Conservation (phyloP, 2,888 invertebrate genomes). For the Barypeithes pellucidus region DNA sequence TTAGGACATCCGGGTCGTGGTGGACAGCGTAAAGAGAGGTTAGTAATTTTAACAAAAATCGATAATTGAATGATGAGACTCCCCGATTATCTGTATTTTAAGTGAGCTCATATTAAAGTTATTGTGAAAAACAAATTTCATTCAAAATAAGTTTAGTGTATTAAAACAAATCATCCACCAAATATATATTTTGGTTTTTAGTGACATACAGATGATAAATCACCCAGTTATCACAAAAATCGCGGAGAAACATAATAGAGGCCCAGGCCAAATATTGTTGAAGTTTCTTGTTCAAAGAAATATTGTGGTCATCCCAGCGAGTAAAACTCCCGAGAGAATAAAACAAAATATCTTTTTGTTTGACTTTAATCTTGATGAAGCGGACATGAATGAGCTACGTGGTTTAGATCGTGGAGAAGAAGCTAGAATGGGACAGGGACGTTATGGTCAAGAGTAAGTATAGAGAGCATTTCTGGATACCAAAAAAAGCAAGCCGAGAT, state of each 20-base stretch:
- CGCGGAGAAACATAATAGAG: slow-evolving; percentile 75
- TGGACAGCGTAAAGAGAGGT: not conserved
- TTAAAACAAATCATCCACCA: not conserved
- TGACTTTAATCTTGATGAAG: slow-evolving; percentile 75
- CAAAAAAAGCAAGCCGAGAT: not conserved
- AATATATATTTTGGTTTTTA: not conserved
- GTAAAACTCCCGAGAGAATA: slow-evolving; percentile 80
- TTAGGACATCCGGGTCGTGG: slow-evolving; percentile 67
- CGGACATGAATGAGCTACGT: slow-evolving; percentile 40
- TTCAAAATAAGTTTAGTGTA: not conserved
- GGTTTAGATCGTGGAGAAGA: slow-evolving; percentile 71
- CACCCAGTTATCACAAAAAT: slow-evolving; percentile 68
- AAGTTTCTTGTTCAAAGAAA: slow-evolving; percentile 81
- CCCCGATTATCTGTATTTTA: too few species aligned
- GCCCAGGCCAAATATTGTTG: slow-evolving; percentile 82
- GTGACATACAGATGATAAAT: slow-evolving; percentile 33
- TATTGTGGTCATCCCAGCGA: slow-evolving; percentile 85
- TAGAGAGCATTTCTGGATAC: not conserved
- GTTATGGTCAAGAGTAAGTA: slow-evolving; percentile 7
- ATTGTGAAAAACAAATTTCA: too few species aligned
- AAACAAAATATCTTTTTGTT: slow-evolving; percentile 83
- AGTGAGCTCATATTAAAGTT: not conserved
- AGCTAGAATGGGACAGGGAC: slow-evolving; percentile 63
- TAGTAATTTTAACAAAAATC: not conserved
- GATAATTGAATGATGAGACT: not conserved